Evolutionary conservation across 2,888 invertebrate genomes (phyloP), one percentile per base, ranked within the genome.

Genomic region (Minunthozetes semirufus): DNA sequence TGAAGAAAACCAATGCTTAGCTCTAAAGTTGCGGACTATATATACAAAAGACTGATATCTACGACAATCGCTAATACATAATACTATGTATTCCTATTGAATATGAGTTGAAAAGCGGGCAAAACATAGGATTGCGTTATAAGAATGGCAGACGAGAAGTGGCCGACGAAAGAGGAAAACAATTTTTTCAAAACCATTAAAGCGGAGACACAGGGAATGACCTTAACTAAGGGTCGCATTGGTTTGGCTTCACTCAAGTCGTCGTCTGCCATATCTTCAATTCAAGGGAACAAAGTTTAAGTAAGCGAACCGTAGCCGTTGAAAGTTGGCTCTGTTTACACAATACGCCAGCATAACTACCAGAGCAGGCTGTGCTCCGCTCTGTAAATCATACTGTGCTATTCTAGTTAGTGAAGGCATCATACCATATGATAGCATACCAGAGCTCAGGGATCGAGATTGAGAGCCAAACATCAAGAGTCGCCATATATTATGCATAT

Each of bases 161-260:
- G 56, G 56, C 56, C 11, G n/a, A 56, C 22, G 56, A 56, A 25
- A 25, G 56, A 56, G 25, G 25, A n/a, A 56, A 56, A 56, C 19
- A 56, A n/a, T 56, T 19, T 56, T 56, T 19, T 19, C 9, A 56
- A 11, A 56, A 19, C 17, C 56, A 56, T 17, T 56, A 56, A 56
- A 56, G 56, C 56, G 56, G 56, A 56, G 56, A 56, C 56, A 48
- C 46, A 56, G 19, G n/a, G 25, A 56, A 56, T 56, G 56, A 56
- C 56, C 56, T 56, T 56, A 56, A 56, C 22, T n/a, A 5, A 2
- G 22, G 11, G 11, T 17, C 17, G 15, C 11, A 11, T 11, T 11
- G 11, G 46, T 48, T 48, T 48, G 46, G 46, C 46, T 48, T 48
- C 46, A 48, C 46, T 17, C 46, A 17, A 48, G 46, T 15, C 25